A percentile compares a stretch with the other conserved stretches of the same genome.
Conservation (phyloP, 2,888 invertebrate genomes). For the Eilema sororculum region DNA sequence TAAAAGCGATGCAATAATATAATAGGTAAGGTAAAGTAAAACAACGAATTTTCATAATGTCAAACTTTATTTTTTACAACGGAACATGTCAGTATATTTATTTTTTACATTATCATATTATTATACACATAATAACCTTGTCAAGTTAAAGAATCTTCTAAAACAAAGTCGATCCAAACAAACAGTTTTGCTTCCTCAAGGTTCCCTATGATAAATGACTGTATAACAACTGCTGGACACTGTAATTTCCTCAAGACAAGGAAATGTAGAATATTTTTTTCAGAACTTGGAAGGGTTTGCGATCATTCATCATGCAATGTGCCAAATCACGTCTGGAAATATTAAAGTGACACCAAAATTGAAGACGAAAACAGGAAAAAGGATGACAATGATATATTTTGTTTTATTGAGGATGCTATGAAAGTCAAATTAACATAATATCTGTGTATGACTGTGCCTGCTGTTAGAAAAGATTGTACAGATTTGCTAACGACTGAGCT, state of each 20-base stretch:
- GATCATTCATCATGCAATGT: constrained; percentile 46
- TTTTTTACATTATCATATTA: constrained; percentile 50
- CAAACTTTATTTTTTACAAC: constrained; percentile 74
- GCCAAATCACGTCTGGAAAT: constrained; percentile 50
- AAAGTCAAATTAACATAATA: background rate
- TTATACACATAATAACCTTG: constrained; percentile 30
- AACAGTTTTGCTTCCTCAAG: constrained; percentile 7
- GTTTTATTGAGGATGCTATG: background rate
- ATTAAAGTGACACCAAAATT: constrained; percentile 36
- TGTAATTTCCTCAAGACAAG: constrained; percentile 48
- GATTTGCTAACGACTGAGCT: background rate
- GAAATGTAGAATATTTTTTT: constrained; percentile 46
- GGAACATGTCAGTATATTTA: constrained; percentile 68
- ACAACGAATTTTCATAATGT: constrained; percentile 49
- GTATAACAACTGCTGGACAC: constrained; percentile 38
- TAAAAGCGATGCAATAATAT: no score
- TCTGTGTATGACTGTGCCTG: background rate
- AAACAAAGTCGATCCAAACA: background rate
- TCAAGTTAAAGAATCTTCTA: background rate
- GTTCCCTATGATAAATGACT: constrained; percentile 21
- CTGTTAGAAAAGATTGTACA: background rate
- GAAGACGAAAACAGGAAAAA: constrained; percentile 25
- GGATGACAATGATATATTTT: background rate
- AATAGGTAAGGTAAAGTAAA: background rate
- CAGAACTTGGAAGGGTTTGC: constrained; percentile 44